These are phyloP conservation scores for Heliconius hortense DNA, from an alignment of 2,888 invertebrate species.

Conservation along the genomic window DNA sequence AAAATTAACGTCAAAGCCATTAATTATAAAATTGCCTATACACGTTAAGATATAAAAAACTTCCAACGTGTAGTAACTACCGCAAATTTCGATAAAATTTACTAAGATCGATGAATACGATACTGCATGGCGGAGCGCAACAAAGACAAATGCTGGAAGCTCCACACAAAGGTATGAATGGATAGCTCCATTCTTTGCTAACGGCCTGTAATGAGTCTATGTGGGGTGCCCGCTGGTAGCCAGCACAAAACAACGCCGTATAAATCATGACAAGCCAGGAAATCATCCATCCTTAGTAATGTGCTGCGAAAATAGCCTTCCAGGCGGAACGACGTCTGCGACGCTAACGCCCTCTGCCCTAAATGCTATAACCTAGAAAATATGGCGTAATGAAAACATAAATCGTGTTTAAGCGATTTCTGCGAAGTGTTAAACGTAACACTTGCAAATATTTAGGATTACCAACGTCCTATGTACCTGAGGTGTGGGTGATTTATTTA, in stretches of 20 bases:
- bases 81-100: slow-evolving; percentile 33
- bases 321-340: slow-evolving; percentile 59
- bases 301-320: slow-evolving; percentile 81
- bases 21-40: background rate
- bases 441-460: slow-evolving; percentile 45
- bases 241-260: slow-evolving; percentile 53
- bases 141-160: slow-evolving; percentile 72
- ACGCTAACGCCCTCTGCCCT: slow-evolving; percentile 66
- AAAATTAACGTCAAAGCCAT: background rate
- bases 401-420: slow-evolving; percentile 46
- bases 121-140: slow-evolving; percentile 58
- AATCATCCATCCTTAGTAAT: slow-evolving; percentile 81
- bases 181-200: slow-evolving; percentile 65
- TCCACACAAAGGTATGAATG: slow-evolving; percentile 64
- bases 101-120: slow-evolving; percentile 41
- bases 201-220: slow-evolving; percentile 67
- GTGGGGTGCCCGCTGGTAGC: slow-evolving; percentile 51
- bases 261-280: slow-evolving; percentile 78
- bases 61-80: background rate
- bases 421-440: slow-evolving; percentile 45
- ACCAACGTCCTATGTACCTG: slow-evolving; percentile 39
- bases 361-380: slow-evolving; percentile 68
- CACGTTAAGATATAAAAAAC: background rate
- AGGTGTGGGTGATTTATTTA: slow-evolving; percentile 37
- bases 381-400: slow-evolving; percentile 59